Base-by-base conservation (phyloP, 1,140 invertebrate genomes). In the Orius insidiosus region DNA sequence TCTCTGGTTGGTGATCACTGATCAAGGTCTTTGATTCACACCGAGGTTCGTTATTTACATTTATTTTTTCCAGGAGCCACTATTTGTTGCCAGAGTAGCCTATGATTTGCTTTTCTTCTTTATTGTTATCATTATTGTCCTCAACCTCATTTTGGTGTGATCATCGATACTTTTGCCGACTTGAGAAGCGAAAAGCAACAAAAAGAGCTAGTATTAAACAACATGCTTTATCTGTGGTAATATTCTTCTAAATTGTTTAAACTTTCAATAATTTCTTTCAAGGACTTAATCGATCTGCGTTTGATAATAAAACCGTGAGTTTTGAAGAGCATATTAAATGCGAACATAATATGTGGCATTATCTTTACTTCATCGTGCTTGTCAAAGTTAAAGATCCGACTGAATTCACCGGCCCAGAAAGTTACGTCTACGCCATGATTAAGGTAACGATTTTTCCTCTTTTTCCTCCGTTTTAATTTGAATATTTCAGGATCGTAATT, bases 311-410 rank as follows among this genome's bases (percentile, higher is more conserved):
- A 62, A 87, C 85, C 1, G 90, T 98, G 0, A 95, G 92, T 37
- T 99, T 98, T 68, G 96, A 98, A 60, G 89, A 98, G 55, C 95
- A 99, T 62, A 85, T 90, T 34, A 86, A 88, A 59, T 77, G 76
- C 57, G 94, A 98, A 59, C 96, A 99, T 64, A 98, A 98, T 62
- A 96, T 97, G 90, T 99, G 95, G 93, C 94, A 99, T 67, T 99
- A 98, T 66, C 69, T 98, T 13, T 97, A 95, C 69, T 99, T 98
- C 62, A 95, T 98, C 60, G 93, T 98, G n/a, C 70, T 98, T 45
- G 82, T 98, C 9, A 85, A 88, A 61, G 89, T 93, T 8, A 98
- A 98, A 65, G 92, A 98, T 67, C 90, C 93, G 2, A 98, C 95
- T 0, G 96, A 99, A 65, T 99, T 98, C 61, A 99, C 95, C 0